phyloP scores from a whole-genome alignment of 2,888 invertebrate species.

The Listrodromus nycthemerus region DNA sequence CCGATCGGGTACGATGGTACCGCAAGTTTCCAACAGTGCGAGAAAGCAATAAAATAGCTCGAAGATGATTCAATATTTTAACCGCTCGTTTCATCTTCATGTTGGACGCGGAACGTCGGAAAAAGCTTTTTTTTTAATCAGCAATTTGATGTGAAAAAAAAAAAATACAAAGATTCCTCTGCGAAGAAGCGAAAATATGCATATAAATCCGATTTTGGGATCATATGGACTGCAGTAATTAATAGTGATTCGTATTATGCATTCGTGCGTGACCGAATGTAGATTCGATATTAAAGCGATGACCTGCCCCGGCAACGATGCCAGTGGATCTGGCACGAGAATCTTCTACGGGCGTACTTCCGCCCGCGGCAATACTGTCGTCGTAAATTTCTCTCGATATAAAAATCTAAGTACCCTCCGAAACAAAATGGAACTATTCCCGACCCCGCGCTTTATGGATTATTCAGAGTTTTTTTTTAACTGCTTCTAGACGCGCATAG shows the following conservation, averaged over 20 bases:
- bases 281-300: constrained; percentile 63
- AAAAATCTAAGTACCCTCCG: constrained; percentile 75
- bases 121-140: neutral
- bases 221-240: constrained; percentile 57
- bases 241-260: constrained; percentile 49
- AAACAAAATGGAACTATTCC: constrained; percentile 76
- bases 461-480: constrained; percentile 78
- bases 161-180: neutral
- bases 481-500: constrained; percentile 74
- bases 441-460: constrained; percentile 75
- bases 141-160: neutral
- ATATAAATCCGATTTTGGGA: neutral
- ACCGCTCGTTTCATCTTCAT: neutral
- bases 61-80: neutral
- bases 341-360: constrained; percentile 63
- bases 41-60: neutral
- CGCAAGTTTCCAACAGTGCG: neutral
- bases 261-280: constrained; percentile 52
- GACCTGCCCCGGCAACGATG: constrained; percentile 50
- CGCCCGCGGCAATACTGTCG: constrained; percentile 67
- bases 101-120: neutral
- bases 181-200: neutral
- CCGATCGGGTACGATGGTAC: neutral
- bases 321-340: constrained; percentile 67
- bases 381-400: constrained; percentile 75